Evolutionary conservation across 2,113 vertebrate genomes (phyloP), one percentile per base, ranked within the genome.

Genomic region (Platycercus adscitus): DNA sequence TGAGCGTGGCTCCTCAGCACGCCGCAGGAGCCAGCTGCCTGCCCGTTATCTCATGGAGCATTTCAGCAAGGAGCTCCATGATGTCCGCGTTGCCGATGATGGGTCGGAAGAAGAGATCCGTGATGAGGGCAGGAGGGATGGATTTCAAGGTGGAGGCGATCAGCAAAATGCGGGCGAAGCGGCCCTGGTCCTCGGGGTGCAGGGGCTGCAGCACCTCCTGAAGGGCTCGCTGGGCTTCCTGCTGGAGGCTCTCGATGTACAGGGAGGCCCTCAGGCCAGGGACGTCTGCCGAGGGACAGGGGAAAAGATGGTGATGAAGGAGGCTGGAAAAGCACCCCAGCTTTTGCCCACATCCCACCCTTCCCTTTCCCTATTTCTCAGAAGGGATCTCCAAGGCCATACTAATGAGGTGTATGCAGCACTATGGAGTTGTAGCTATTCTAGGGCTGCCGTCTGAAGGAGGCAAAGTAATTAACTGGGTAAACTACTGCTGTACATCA

Each of bases 81-180:
- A 99, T 98, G 77, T 99, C 98, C 0, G 98, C 81, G 14, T 98
- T 97, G 46, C 99, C 99, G 18, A 99, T 99, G 92, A 99, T 10
- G 0, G 99, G 98, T 43, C 98, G 96, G 96, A 99, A 99, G 97
- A 99, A 99, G 53, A 99, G 99, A 37, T 98, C 98, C 0, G 97
- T 98, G 93, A 99, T 93, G 69, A 99, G 98, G 33, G 96, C 43
- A 3, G 98, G 97, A 2, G 99, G 98, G 88, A 99, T 97, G 61
- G 98, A 98, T 69, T 98, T 98, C n/a, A 99, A 91, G 23, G 97
- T 96, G 52, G 99, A 98, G 35, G 98, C 88, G 0, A 96, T 96
- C 50, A 99, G 98, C 16, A 99, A 97, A 91, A 99, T 96, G 19
- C 35, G 98, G 25, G 98, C 98, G 24, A 99, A 98, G 39, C 98